Percentiles rank a stretch among this genome's conserved stretches.
phyloP scores from a whole-genome alignment of 2,888 invertebrate species.

The Spilarctia lutea region DNA sequence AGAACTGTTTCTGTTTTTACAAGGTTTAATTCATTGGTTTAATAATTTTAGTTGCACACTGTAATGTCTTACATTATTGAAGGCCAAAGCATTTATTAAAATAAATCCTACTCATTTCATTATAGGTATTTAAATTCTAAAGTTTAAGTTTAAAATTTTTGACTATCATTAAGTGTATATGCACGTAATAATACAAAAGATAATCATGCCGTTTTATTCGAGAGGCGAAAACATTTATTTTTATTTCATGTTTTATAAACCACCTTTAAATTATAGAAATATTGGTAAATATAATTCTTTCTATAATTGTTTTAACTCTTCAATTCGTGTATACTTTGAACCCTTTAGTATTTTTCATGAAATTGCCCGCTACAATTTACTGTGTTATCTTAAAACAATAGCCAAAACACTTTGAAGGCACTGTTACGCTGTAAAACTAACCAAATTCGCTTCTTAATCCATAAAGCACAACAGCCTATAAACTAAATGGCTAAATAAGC shows the following conservation, averaged over 20 bases:
- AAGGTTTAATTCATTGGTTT: not conserved
- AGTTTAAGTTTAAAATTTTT: not conserved
- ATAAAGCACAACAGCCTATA: not conserved
- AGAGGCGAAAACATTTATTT: not conserved
- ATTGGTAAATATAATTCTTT: too few relatives aligned
- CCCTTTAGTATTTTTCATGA: not conserved
- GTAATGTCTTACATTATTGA: too few relatives aligned
- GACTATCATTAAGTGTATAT: not conserved
- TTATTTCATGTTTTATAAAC: too few relatives aligned
- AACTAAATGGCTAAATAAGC: conserved; percentile 5
- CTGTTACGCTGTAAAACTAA: not conserved
- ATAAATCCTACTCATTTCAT: not conserved
- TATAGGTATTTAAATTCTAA: not conserved
- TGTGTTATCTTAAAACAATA: not conserved
- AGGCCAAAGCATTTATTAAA: too few relatives aligned
- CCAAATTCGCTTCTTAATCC: not conserved
- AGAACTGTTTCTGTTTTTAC: not conserved
- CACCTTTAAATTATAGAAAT: too few relatives aligned
- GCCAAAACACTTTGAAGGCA: not conserved
- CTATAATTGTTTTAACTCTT: too few relatives aligned
- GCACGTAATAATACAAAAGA: not conserved
- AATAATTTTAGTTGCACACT: not conserved
- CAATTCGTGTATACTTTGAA: too few relatives aligned
- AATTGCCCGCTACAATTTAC: not conserved
- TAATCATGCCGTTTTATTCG: not conserved